A percentile compares a stretch with the other conserved stretches of the same genome.
Evolutionary conservation across 2,797 vertebrate genomes (phyloP).

Genomic region (Lates japonicus): DNA sequence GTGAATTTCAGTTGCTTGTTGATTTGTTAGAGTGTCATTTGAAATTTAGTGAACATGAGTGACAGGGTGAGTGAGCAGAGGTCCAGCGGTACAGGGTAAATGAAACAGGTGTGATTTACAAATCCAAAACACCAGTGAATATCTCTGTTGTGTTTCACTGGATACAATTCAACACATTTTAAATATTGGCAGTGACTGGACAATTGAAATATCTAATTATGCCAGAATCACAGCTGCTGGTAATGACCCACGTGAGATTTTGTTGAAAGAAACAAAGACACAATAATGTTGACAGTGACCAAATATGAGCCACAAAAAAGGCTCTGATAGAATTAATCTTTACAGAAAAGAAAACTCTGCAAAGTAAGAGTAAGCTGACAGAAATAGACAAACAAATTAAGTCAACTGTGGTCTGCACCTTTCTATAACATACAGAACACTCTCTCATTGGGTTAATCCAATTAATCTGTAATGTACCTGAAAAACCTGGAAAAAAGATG

Average conservation of each 20-base stretch:
- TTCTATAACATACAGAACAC: slow-evolving; percentile 55
- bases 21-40: slow-evolving; percentile 2
- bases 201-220: slow-evolving; percentile 30
- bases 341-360: slow-evolving; percentile 32
- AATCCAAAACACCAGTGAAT: slow-evolving; percentile 32
- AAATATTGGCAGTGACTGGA: slow-evolving; percentile 45
- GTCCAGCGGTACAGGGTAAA: slow-evolving; percentile 6
- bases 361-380: slow-evolving; percentile 29
- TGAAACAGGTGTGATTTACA: slow-evolving; percentile 29
- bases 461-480: slow-evolving; percentile 48
- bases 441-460: slow-evolving; percentile 42
- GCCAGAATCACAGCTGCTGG: slow-evolving; percentile 37
- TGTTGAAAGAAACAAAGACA: slow-evolving; percentile 35
- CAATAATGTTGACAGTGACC: slow-evolving; percentile 21
- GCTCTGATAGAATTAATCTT: slow-evolving; percentile 29
- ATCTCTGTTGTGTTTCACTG: slow-evolving; percentile 6
- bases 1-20: slow-evolving; percentile 9
- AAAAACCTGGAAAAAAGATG: slow-evolving; percentile 35
- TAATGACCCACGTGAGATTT: slow-evolving; percentile 3
- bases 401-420: slow-evolving; percentile 27
- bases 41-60: slow-evolving; percentile 12
- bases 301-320: slow-evolving; percentile 30
- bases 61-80: slow-evolving; percentile 9
- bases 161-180: slow-evolving; percentile 26
- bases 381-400: slow-evolving; percentile 28